A percentile compares a stretch with the other conserved stretches of the same genome.
Conservation (phyloP, 2,113 vertebrate genomes). For the Bos taurus region ARS-UCD2.0 NC_037356.1:27605501-27606000, state of each 20-base stretch:
- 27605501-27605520: neutral
- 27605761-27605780: neutral
- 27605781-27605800: neutral
- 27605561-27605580: neutral
- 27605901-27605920: neutral
- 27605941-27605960: neutral
- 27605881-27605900: neutral
- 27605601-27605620: neutral
- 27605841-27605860: neutral
- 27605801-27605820: neutral
- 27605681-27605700: neutral
- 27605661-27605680: neutral
- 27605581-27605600: neutral
- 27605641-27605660: neutral
- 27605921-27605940: neutral
- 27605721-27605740: neutral
- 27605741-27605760: neutral
- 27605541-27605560: neutral
- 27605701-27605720: neutral
- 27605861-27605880: neutral
- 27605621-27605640: neutral
- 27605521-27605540: neutral
- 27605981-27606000: no score
- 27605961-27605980: neutral
- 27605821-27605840: neutral